Evolutionary conservation across 2,888 invertebrate species (phyloP), one percentile per base, ranked within the genome.

Genomic region (Drosophila kuntzei): DNA sequence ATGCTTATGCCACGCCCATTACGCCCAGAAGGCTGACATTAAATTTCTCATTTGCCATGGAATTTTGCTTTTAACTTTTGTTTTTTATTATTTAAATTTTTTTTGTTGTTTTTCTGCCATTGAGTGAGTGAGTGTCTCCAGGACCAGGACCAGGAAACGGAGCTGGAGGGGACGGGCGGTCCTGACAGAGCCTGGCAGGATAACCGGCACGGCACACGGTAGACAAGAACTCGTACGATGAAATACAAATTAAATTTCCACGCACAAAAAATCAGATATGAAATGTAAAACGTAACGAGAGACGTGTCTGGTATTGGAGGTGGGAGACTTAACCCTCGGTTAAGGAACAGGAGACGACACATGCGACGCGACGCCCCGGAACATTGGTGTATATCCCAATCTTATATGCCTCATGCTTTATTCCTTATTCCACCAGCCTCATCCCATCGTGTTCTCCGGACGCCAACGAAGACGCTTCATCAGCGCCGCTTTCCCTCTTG

Each of bases 231-330:
- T 57, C 68, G 61, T 86, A 84, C 87, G 87, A 83, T 87, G 83
- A 84, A 83, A 83, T 84, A 87, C 87, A 87, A 83, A 83, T 83
- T 83, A 83, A 83, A 83, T 83, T 83, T 84, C 87, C 76, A 80
- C 70, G 78, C 76, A 71, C 74, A 82, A 79, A 77, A 83, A 82
- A 86, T 82, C 82, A 86, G 82, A 86, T 86, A 86, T 86, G 86
- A 82, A 82, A 82, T 86, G 84, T 80, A 86, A 82, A 86, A 73
- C 76, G 79, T 67, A 71, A 66, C 73, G 53, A 50, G 64, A 58
- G 64, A 57, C 49, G 34, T 14, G 41, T 29, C 18, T 14, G 27
- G 20, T 5, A 27, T 37, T 27, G 7, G 43, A 18, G 29, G 61
- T 12, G 5, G 53, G 43, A 46, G 54, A 41, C 27, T 29, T 29